These are phyloP conservation scores for Heliothis peltigera DNA, from an alignment of 2,888 invertebrate species.

Conservation along the genomic window DNA sequence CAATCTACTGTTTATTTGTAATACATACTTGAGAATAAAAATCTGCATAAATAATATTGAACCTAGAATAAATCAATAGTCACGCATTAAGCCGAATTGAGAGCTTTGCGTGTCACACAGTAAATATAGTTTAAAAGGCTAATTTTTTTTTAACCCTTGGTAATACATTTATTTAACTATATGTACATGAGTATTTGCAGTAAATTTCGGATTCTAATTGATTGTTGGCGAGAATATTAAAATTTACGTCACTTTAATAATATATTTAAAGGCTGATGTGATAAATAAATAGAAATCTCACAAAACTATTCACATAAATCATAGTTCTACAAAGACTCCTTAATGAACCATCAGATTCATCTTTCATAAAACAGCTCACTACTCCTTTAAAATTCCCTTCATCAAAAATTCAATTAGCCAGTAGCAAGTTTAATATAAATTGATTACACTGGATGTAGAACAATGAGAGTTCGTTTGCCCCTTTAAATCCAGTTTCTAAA, in stretches of 20 bases:
- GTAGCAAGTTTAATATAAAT: conserved; percentile 70
- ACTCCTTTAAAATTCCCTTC: conserved; percentile 53
- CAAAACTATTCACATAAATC: conserved; percentile 21
- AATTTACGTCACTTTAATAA: conserved; percentile 6
- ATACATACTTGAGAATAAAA: too few relatives aligned
- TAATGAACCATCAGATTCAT: conserved; percentile 36
- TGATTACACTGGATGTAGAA: conserved; percentile 74
- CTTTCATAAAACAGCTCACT: conserved; percentile 34
- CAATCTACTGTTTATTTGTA: background rate
- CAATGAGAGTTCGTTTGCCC: conserved; percentile 74
- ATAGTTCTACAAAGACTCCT: conserved; percentile 32
- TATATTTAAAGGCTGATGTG: background rate
- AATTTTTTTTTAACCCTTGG: too few relatives aligned
- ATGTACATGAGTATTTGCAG: too few relatives aligned
- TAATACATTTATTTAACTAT: too few relatives aligned
- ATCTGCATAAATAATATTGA: too few relatives aligned
- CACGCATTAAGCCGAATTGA: too few relatives aligned
- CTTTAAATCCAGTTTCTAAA: conserved; percentile 67
- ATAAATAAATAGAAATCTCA: conserved; percentile 18
- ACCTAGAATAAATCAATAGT: too few relatives aligned
- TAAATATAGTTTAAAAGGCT: background rate
- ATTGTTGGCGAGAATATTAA: conserved; percentile 46
- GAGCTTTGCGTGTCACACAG: background rate
- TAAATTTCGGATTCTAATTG: conserved; percentile 49
- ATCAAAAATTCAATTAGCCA: conserved; percentile 67